Evolutionary conservation across 2,113 vertebrate species (phyloP).

Genomic region (Ammodytes dubius): DNA sequence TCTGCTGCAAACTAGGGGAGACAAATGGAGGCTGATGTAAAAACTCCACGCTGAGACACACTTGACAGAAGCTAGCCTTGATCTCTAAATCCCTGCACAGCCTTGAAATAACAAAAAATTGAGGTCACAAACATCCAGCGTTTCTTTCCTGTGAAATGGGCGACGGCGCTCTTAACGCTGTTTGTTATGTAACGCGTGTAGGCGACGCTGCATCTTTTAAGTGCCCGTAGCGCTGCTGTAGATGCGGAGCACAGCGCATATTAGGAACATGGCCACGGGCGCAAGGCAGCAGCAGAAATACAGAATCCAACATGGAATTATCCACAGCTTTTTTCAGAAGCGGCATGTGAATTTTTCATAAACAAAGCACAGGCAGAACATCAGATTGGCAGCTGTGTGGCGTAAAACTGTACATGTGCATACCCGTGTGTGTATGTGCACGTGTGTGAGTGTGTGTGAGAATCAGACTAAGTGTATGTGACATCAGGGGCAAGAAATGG

Average conservation of each 20-base stretch:
- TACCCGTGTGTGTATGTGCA: background rate
- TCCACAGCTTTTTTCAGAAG: background rate
- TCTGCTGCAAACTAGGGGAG: constrained; percentile 26
- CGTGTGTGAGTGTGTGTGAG: constrained; percentile 1
- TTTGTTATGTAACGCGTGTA: constrained; percentile 55
- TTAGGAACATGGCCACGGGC: constrained; percentile 21
- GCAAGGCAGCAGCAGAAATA: background rate
- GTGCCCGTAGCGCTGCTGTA: constrained; percentile 18
- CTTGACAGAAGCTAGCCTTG: constrained; percentile 20
- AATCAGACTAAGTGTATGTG: background rate
- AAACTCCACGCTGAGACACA: background rate
- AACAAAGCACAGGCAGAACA: constrained; percentile 3
- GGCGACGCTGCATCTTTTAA: constrained; percentile 2
- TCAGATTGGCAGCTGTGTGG: constrained; percentile 16
- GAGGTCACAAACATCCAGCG: constrained; percentile 29
- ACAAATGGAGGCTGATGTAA: constrained; percentile 15
- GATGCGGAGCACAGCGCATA: constrained; percentile 5
- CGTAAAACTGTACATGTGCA: background rate
- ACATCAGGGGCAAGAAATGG: too few species aligned
- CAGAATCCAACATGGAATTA: constrained; percentile 2
- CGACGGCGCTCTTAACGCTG: background rate
- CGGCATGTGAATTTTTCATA: constrained; percentile 23
- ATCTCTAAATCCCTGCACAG: constrained; percentile 27
- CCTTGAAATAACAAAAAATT: constrained; percentile 33
- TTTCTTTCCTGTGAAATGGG: constrained; percentile 12